Percentiles rank a stretch among this genome's conserved stretches.
Conservation (phyloP, 1,140 invertebrate species). For the Psilanteris sp. region DNA sequence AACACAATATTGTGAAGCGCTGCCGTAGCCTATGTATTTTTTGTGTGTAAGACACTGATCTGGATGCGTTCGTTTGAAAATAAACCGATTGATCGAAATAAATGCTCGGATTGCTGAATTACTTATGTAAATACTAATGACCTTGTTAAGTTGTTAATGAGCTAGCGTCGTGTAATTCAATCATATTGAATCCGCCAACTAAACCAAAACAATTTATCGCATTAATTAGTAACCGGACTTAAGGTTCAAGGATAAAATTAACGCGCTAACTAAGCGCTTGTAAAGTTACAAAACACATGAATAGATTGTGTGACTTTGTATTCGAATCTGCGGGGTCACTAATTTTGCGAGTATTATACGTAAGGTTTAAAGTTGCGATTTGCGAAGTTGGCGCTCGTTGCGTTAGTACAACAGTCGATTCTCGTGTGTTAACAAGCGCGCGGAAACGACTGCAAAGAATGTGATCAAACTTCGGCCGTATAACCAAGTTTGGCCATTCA, state of each 20-base stretch:
- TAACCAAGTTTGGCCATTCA: conserved; percentile 27
- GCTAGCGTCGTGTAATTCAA: conserved; percentile 41
- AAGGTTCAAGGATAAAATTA: conserved; percentile 45
- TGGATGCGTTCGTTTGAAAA: too few relatives aligned
- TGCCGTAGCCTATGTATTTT: too few relatives aligned
- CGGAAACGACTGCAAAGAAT: conserved; percentile 19
- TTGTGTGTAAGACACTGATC: too few relatives aligned
- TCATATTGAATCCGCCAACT: conserved; percentile 35
- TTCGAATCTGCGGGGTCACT: neutral
- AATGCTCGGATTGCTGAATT: conserved; percentile 20
- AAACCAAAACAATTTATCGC: conserved; percentile 40
- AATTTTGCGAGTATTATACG: conserved; percentile 6
- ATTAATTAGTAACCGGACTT: conserved; percentile 55
- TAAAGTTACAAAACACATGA: conserved; percentile 18
- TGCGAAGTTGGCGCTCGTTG: neutral
- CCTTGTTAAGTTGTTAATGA: conserved; percentile 54
- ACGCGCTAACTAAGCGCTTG: conserved; percentile 28
- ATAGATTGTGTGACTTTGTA: conserved; percentile 13
- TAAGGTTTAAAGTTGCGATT: conserved; percentile 1
- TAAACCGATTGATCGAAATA: conserved; percentile 28
- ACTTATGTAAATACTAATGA: conserved; percentile 31
- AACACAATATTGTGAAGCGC: too few relatives aligned
- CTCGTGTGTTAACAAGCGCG: conserved; percentile 33
- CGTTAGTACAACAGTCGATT: conserved; percentile 7
- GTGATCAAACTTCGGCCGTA: conserved; percentile 29